These are phyloP conservation scores for Drosophila quinaria DNA, from an alignment of 2,888 invertebrate species.

Conservation along the genomic window DNA sequence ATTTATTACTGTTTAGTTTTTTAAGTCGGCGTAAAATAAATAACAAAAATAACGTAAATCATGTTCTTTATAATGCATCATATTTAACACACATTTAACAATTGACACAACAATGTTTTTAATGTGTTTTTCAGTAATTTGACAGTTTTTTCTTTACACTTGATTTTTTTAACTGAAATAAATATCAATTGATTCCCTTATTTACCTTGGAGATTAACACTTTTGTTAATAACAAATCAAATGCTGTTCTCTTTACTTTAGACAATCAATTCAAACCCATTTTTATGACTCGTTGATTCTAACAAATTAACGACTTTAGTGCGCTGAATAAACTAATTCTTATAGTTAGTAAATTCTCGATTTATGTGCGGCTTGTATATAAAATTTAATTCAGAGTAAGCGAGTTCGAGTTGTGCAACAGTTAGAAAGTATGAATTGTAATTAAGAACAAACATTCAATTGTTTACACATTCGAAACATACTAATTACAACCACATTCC, in stretches of 20 bases:
- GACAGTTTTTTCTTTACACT: background rate
- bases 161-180: background rate
- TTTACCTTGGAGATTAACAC: background rate
- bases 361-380: background rate
- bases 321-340: background rate
- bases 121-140: background rate
- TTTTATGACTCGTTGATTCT: background rate
- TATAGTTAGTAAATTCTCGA: background rate
- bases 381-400: background rate
- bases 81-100: background rate
- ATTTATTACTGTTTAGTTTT: no score
- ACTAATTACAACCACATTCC: conserved; percentile 5
- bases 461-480: conserved; percentile 5
- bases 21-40: no score
- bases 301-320: background rate
- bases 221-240: background rate
- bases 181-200: background rate
- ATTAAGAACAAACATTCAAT: background rate
- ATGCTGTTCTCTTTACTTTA: background rate
- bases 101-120: no score
- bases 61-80: background rate
- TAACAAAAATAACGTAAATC: no score
- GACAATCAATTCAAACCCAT: background rate
- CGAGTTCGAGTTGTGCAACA: background rate
- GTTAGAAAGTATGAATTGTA: background rate